phyloP scores from a whole-genome alignment of 2,797 vertebrate genomes.

The Sebastes vulpes region DNA sequence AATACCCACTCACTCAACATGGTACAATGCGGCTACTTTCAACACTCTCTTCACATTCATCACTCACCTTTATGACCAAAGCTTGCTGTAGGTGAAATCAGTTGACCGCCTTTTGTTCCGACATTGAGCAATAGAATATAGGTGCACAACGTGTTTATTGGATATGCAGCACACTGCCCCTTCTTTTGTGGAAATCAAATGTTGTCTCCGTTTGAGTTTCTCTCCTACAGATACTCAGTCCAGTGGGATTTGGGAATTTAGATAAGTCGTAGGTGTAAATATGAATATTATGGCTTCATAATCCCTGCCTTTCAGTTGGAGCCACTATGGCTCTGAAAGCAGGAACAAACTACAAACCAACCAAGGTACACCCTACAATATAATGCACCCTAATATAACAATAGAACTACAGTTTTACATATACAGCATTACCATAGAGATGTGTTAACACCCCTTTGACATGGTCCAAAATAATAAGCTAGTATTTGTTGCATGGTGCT shows the following conservation, averaged over 20 bases:
- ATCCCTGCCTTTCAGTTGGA: not conserved
- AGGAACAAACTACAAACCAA: not conserved
- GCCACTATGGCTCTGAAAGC: not conserved
- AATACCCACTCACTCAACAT: not conserved
- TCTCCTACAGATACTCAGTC: not conserved
- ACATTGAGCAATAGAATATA: not conserved
- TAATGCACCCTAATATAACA: not conserved
- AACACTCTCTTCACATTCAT: not conserved
- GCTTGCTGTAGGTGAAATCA: not conserved
- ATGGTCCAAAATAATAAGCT: not conserved
- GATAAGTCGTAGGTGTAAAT: not conserved
- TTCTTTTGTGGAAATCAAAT: not conserved
- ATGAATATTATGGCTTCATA: not conserved
- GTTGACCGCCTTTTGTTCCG: not conserved
- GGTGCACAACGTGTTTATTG: not conserved
- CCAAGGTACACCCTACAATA: not conserved
- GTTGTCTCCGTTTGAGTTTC: not conserved
- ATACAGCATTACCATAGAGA: not conserved
- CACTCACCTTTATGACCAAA: not conserved
- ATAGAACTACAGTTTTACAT: not conserved
- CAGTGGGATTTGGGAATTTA: not conserved
- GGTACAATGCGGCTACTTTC: not conserved
- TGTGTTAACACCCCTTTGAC: not conserved
- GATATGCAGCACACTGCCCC: not conserved
- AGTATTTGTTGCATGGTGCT: not conserved